Percentiles rank a stretch among this genome's conserved stretches.
phyloP scores from a whole-genome alignment of 1,140 invertebrate genomes.

The Musca domestica region DNA sequence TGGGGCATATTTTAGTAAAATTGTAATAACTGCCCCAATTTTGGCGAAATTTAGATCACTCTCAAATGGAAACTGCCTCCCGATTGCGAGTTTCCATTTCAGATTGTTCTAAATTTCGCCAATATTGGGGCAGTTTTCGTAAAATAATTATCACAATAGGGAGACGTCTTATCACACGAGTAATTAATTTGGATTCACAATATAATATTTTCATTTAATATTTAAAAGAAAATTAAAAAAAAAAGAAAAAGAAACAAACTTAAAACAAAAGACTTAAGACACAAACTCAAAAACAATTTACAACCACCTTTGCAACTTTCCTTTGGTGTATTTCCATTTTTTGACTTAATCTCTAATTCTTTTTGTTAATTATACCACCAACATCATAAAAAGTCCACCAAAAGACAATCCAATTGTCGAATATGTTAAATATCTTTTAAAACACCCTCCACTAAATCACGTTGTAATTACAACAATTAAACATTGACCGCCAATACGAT shows the following conservation, averaged over 20 bases:
- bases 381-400: background rate
- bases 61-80: no score
- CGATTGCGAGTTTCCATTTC: no score
- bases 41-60: no score
- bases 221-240: no score
- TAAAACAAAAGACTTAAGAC: conserved; percentile 1
- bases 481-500: background rate
- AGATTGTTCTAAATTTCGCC: no score
- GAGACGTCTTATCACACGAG: background rate
- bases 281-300: background rate
- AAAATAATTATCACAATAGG: background rate
- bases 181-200: background rate
- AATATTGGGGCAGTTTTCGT: no score
- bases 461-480: conserved; percentile 11
- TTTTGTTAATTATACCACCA: background rate
- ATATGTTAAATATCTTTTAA: no score
- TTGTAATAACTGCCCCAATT: no score
- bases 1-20: no score
- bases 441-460: background rate
- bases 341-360: no score
- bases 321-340: no score
- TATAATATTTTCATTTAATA: background rate
- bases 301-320: background rate
- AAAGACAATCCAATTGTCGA: background rate
- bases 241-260: no score